Percentiles rank a stretch among this genome's conserved stretches.
Conservation (phyloP, 2,888 invertebrate species). For the Drosophila kokeensis region DNA sequence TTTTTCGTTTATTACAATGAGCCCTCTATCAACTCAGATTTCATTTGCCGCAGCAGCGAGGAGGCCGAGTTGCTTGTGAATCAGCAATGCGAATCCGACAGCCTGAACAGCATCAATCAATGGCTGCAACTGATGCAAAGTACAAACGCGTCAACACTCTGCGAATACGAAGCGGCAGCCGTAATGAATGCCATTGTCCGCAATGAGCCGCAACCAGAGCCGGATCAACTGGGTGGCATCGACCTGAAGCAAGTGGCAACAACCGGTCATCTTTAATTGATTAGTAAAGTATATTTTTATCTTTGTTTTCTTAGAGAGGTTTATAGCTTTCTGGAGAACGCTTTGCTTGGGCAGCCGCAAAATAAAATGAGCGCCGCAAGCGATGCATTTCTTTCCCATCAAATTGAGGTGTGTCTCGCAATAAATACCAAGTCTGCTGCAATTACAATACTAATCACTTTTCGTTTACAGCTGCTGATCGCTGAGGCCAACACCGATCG, state of each 20-base stretch:
- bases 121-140: slow-evolving; percentile 76
- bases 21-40: slow-evolving; percentile 55
- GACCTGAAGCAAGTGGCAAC: slow-evolving; percentile 42
- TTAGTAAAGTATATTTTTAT: neutral
- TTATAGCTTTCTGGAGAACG: slow-evolving; percentile 79
- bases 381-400: slow-evolving; percentile 71
- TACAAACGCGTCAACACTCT: slow-evolving; percentile 47
- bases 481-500: slow-evolving; percentile 74
- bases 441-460: neutral
- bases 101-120: slow-evolving; percentile 71
- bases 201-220: slow-evolving; percentile 68
- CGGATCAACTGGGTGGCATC: slow-evolving; percentile 44
- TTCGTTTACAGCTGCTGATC: slow-evolving; percentile 64
- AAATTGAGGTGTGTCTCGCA: slow-evolving; percentile 73
- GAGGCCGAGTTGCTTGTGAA: slow-evolving; percentile 65
- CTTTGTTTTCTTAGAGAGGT: slow-evolving; percentile 63
- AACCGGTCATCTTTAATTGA: neutral
- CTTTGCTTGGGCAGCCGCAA: slow-evolving; percentile 81
- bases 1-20: neutral
- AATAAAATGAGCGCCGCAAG: slow-evolving; percentile 62
- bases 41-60: slow-evolving; percentile 54
- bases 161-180: slow-evolving; percentile 76
- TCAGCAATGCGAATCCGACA: slow-evolving; percentile 73
- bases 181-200: slow-evolving; percentile 70
- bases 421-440: too few species aligned